Conservation (phyloP, 2,888 invertebrate genomes). For the Rhagium mordax region DNA sequence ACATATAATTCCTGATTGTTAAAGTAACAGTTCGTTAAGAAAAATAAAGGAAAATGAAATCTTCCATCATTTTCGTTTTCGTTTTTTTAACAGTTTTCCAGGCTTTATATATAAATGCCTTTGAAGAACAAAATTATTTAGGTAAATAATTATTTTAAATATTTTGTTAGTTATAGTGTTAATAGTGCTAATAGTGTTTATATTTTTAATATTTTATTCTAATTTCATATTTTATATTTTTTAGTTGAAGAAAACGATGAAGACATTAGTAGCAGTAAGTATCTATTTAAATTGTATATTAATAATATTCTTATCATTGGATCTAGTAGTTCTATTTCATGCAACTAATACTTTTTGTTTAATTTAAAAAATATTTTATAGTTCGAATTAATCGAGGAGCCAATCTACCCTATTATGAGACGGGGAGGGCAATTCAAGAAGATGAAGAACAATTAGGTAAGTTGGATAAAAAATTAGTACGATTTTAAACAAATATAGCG, state of each 20-base stretch:
- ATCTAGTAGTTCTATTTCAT: too few relatives aligned
- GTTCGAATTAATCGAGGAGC: too few relatives aligned
- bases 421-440: too few relatives aligned
- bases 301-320: neutral
- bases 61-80: neutral
- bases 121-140: neutral
- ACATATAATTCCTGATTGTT: neutral
- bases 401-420: too few relatives aligned
- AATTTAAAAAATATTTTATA: too few relatives aligned
- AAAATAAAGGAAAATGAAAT: neutral
- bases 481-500: too few relatives aligned
- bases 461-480: neutral
- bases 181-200: too few relatives aligned
- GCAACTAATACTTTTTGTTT: too few relatives aligned
- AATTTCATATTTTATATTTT: too few relatives aligned
- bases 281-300: neutral
- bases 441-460: neutral
- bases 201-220: too few relatives aligned
- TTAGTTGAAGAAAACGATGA: neutral
- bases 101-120: neutral
- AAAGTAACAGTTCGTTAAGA: neutral
- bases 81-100: neutral
- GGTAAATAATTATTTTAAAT: neutral
- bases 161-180: too few relatives aligned
- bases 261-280: too few relatives aligned